Evolutionary conservation across 2,888 invertebrate species (phyloP).

Genomic region (Luffia ferchaultella): DNA sequence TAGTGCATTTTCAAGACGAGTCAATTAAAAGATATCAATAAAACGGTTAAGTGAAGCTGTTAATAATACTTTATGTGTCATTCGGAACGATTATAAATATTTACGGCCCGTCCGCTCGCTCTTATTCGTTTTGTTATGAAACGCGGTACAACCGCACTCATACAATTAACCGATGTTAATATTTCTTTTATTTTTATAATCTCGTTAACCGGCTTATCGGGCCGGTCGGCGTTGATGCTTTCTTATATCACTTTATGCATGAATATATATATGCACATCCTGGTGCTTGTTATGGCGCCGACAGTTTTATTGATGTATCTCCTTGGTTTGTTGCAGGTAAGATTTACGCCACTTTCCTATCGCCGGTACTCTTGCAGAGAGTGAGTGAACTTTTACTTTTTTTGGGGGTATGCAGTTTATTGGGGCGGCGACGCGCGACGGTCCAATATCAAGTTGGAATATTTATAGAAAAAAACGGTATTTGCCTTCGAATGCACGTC

Average conservation of each 20-base stretch:
- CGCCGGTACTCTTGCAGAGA: slow-evolving; percentile 12
- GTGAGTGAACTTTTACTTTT: slow-evolving; percentile 26
- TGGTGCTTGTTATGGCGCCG: too few species aligned
- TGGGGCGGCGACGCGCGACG: not conserved
- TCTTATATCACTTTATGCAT: too few species aligned
- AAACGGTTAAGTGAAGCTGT: not conserved
- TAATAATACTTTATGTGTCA: too few species aligned
- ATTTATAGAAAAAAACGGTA: too few species aligned
- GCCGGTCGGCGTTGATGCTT: slow-evolving; percentile 20
- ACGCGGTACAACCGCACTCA: slow-evolving; percentile 11
- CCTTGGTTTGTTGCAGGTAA: slow-evolving; percentile 33
- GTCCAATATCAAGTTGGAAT: too few species aligned
- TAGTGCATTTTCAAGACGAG: too few species aligned
- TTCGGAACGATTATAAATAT: too few species aligned
- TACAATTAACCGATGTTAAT: slow-evolving; percentile 20
- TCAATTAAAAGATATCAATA: too few species aligned
- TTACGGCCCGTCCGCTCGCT: too few species aligned
- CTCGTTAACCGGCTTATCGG: slow-evolving; percentile 22
- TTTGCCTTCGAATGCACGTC: slow-evolving; percentile 23
- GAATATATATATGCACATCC: too few species aligned
- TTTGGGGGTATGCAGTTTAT: slow-evolving; percentile 17
- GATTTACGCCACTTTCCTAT: slow-evolving; percentile 24
- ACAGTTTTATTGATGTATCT: slow-evolving; percentile 25
- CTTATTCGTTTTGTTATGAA: too few species aligned
- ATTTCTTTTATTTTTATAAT: slow-evolving; percentile 19